A percentile compares a stretch with the other conserved stretches of the same genome.
These are phyloP conservation scores for Drosophila guanche DNA, from an alignment of 1,140 invertebrate species.

Conservation along the genomic window DNA sequence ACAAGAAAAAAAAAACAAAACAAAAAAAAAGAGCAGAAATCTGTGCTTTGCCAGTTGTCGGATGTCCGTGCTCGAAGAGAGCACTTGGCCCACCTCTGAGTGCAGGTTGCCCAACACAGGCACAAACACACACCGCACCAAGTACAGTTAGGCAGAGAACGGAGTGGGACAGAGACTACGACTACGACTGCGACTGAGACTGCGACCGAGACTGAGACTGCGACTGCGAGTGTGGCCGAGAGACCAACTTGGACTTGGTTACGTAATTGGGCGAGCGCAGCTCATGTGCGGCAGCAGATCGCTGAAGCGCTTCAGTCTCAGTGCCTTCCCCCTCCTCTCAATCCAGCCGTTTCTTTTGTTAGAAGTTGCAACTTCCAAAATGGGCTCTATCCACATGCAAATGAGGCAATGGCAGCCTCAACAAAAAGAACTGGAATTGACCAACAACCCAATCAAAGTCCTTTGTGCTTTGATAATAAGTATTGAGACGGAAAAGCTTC, in stretches of 20 bases:
- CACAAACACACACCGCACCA: background rate
- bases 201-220: background rate
- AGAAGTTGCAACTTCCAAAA: conserved; percentile 52
- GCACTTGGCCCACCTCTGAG: background rate
- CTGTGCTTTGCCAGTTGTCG: conserved; percentile 29
- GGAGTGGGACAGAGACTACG: background rate
- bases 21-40: conserved; percentile 14
- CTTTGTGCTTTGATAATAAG: conserved; percentile 20
- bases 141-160: conserved; percentile 39
- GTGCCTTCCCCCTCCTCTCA: background rate
- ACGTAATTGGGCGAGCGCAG: conserved; percentile 58
- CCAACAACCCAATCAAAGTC: conserved; percentile 20
- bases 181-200: background rate
- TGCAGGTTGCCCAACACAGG: conserved; percentile 29
- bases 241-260: conserved; percentile 48
- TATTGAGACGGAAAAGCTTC: conserved; percentile 13
- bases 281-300: conserved; percentile 47
- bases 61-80: conserved; percentile 25
- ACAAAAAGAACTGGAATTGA: conserved; percentile 18
- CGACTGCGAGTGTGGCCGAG: background rate
- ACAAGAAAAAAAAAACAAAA: background rate
- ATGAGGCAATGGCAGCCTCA: conserved; percentile 38
- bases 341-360: conserved; percentile 40
- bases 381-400: conserved; percentile 57
- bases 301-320: conserved; percentile 65